Conservation (phyloP, 2,797 vertebrate genomes). For the Darevskia mixta region DNA sequence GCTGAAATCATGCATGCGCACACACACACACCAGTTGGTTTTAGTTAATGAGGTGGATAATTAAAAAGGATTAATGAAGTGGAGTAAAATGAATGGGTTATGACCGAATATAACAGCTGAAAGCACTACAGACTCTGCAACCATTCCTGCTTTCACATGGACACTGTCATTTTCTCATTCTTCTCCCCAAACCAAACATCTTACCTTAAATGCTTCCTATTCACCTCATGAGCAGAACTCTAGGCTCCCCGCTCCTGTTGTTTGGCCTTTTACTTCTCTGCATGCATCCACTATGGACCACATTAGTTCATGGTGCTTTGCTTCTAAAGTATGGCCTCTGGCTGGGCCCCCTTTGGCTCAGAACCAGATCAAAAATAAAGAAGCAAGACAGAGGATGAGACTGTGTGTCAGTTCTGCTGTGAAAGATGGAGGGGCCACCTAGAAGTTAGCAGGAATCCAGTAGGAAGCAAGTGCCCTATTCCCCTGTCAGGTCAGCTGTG, state of each 20-base stretch:
- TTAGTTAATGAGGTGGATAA: slow-evolving; percentile 69
- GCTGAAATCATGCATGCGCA: background rate
- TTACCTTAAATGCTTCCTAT: slow-evolving; percentile 8
- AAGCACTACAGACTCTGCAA: slow-evolving; percentile 27
- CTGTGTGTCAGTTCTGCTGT: background rate
- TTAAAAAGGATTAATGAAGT: slow-evolving; percentile 72
- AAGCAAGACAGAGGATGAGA: slow-evolving; percentile 10
- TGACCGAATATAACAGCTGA: slow-evolving; percentile 54
- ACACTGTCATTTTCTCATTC: slow-evolving; percentile 16
- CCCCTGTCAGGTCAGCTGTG: background rate
- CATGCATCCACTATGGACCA: background rate
- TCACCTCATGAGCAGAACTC: background rate
- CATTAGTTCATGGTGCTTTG: slow-evolving; percentile 20
- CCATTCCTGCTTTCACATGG: background rate
- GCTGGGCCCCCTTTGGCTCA: slow-evolving; percentile 2
- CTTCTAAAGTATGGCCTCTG: slow-evolving; percentile 19
- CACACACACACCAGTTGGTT: slow-evolving; percentile 37
- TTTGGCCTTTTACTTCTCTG: background rate
- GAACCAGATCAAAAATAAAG: slow-evolving; percentile 24
- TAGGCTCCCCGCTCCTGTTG: background rate
- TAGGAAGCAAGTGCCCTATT: background rate
- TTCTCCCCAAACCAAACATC: slow-evolving; percentile 21
- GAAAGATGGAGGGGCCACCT: slow-evolving; percentile 5
- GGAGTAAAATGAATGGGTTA: slow-evolving; percentile 65
- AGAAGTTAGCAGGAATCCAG: slow-evolving; percentile 12